A percentile compares a stretch with the other conserved stretches of the same genome.
phyloP scores from a whole-genome alignment of 2,797 vertebrate species.

The Amazona ochrocephala region DNA sequence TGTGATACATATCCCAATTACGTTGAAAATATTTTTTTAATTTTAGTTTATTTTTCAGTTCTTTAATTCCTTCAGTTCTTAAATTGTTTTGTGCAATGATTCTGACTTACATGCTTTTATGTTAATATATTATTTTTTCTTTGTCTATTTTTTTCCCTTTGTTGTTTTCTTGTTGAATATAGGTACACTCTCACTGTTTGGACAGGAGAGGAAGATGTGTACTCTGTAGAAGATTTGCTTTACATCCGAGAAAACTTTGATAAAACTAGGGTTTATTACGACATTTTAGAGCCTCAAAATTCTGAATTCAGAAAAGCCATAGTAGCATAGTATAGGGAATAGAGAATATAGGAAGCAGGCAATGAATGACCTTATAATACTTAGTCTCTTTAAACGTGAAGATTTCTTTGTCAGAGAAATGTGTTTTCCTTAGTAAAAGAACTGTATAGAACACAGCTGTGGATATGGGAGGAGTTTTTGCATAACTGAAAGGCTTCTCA shows the following conservation, averaged over 20 bases:
- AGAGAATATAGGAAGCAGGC: not conserved
- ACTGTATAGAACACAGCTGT: accelerated
- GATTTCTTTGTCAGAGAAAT: not conserved
- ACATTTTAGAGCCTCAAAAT: slow-evolving; percentile 84
- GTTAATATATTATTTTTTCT: not conserved
- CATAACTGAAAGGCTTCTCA: not conserved
- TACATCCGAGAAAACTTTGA: slow-evolving; percentile 81
- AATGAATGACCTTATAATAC: not conserved
- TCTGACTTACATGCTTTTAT: not conserved
- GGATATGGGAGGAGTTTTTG: not conserved
- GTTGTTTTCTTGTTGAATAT: slow-evolving; percentile 33
- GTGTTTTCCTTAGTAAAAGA: not conserved
- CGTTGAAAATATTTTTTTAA: not conserved
- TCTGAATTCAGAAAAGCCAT: slow-evolving; percentile 75
- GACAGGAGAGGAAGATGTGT: slow-evolving; percentile 83
- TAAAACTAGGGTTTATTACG: slow-evolving; percentile 87
- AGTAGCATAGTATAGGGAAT: not conserved
- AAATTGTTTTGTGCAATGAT: not conserved
- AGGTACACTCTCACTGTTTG: slow-evolving; percentile 93
- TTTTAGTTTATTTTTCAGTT: not conserved
- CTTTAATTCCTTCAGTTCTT: not conserved
- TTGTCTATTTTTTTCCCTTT: not conserved
- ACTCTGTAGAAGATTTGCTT: slow-evolving; percentile 83
- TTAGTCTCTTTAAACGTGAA: not conserved
- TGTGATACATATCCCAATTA: not conserved